These are phyloP conservation scores for Yponomeuta cagnagella DNA, from an alignment of 2,888 invertebrate genomes.

Conservation along the genomic window DNA sequence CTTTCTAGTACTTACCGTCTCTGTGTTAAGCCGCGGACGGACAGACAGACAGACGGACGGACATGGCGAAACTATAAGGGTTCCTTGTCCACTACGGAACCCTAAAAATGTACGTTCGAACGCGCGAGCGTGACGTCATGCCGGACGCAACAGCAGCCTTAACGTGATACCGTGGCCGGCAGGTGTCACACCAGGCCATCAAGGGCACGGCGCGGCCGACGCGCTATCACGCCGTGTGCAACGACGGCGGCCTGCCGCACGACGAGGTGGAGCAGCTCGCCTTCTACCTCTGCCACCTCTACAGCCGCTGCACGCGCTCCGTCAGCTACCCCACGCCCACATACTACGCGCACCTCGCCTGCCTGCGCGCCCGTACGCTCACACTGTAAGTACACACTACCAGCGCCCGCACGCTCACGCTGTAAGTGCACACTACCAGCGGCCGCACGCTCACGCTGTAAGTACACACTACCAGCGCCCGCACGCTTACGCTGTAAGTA, in stretches of 20 bases:
- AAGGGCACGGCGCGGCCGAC: constrained; percentile 91
- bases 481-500: no score
- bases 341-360: constrained; percentile 91
- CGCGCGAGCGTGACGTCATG: no score
- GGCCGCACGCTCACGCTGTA: no score
- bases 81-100: no score
- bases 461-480: no score
- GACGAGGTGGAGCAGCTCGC: constrained; percentile 87
- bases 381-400: constrained; percentile 52
- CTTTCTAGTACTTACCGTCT: no score
- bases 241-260: constrained; percentile 82
- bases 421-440: no score
- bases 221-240: constrained; percentile 89
- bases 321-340: constrained; percentile 93
- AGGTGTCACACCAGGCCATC: constrained; percentile 80
- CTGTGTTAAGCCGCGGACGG: no score
- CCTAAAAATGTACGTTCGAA: no score
- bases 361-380: constrained; percentile 79
- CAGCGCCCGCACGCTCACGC: constrained; percentile 13
- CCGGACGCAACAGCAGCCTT: no score
- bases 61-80: no score
- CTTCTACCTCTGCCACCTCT: constrained; percentile 90
- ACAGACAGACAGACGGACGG: no score
- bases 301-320: constrained; percentile 87
- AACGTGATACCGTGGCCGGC: background rate